A percentile compares a stretch with the other conserved stretches of the same genome.
These are phyloP conservation scores for Drosophila lacertosa DNA, from an alignment of 1,140 invertebrate species.

Conservation along the genomic window DNA sequence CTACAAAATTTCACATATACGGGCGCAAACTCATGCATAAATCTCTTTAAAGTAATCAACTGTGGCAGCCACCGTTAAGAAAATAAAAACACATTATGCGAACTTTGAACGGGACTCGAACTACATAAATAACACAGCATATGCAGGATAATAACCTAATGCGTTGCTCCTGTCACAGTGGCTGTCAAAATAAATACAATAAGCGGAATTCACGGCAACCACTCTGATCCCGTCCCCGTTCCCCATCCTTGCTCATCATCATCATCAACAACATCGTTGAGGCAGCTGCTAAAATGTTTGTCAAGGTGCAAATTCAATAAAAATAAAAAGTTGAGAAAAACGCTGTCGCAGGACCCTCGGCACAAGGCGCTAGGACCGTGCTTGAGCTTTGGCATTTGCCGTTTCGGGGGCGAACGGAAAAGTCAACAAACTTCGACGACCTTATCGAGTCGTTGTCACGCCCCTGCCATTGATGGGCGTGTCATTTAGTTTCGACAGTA, in stretches of 20 bases:
- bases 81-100: slow-evolving; percentile 9
- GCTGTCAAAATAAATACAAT: slow-evolving; percentile 54
- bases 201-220: neutral
- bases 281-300: slow-evolving; percentile 51
- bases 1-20: slow-evolving; percentile 20
- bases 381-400: slow-evolving; percentile 36
- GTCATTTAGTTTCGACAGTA: slow-evolving; percentile 45
- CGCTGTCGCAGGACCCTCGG: slow-evolving; percentile 5
- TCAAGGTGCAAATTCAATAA: slow-evolving; percentile 57
- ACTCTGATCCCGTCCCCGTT: neutral
- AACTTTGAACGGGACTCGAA: slow-evolving; percentile 17
- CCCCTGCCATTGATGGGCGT: slow-evolving; percentile 38
- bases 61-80: slow-evolving; percentile 31
- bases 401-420: slow-evolving; percentile 8
- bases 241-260: slow-evolving; percentile 14
- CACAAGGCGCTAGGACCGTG: neutral
- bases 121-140: slow-evolving; percentile 43
- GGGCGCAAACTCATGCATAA: slow-evolving; percentile 60
- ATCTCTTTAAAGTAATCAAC: slow-evolving; percentile 63
- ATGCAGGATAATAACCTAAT: slow-evolving; percentile 49
- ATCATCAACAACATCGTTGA: slow-evolving; percentile 12
- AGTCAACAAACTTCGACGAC: slow-evolving; percentile 51
- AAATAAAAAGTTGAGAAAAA: slow-evolving; percentile 45
- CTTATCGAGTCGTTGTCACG: slow-evolving; percentile 55
- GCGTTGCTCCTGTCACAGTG: slow-evolving; percentile 15